Evolutionary conservation across 2,888 invertebrate genomes (phyloP).

Genomic region (Saturnia pavonia): DNA sequence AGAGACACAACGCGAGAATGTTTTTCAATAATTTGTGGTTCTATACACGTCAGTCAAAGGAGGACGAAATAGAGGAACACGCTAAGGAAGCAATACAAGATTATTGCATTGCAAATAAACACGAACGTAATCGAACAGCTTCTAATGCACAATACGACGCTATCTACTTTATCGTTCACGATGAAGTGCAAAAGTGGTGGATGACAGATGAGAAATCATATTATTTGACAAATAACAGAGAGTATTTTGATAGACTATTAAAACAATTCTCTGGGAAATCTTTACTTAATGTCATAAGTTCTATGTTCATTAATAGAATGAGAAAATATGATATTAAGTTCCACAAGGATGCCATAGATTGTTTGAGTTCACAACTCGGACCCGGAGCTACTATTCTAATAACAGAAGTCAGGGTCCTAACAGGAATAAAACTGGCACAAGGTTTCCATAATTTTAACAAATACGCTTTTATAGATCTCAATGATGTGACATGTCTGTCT

Average conservation of each 20-base stretch:
- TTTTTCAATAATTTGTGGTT: slow-evolving; percentile 7
- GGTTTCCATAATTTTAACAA: neutral
- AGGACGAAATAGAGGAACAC: slow-evolving; percentile 9
- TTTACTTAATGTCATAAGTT: neutral
- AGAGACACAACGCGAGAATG: neutral
- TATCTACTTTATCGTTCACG: slow-evolving; percentile 5
- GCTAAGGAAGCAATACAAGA: slow-evolving; percentile 6
- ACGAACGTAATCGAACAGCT: neutral
- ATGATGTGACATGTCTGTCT: slow-evolving; percentile 10
- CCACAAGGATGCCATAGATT: neutral
- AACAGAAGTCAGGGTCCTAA: neutral
- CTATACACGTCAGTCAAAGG: neutral
- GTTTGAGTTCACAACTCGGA: neutral
- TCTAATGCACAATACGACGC: slow-evolving; percentile 4
- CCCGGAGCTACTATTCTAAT: neutral
- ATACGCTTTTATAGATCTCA: slow-evolving; percentile 18
- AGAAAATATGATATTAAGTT: slow-evolving; percentile 12
- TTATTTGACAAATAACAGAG: slow-evolving; percentile 4
- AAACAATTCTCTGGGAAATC: slow-evolving; percentile 7
- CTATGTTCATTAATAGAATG: neutral
- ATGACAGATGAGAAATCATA: slow-evolving; percentile 10
- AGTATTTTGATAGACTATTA: slow-evolving; percentile 3
- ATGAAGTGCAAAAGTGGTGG: slow-evolving; percentile 14
- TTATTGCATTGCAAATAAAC: slow-evolving; percentile 7
- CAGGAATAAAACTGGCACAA: slow-evolving; percentile 15